A percentile compares a stretch with the other conserved stretches of the same genome.
Conservation (phyloP, 2,797 vertebrate species). For the Meda fulgida region DNA sequence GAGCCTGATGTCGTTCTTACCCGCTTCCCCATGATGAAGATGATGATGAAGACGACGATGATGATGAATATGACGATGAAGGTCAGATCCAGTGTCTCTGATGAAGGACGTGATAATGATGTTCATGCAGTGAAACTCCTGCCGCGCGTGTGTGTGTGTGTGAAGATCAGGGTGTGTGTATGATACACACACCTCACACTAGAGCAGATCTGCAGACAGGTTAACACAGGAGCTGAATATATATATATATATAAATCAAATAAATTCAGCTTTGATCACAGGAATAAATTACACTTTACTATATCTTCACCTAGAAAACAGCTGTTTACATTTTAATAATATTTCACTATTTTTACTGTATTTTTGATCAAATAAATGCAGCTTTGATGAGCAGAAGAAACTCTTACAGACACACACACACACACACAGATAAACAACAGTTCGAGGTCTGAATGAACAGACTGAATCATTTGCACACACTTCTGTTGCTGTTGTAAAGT, state of each 20-base stretch:
- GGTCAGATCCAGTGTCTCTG: background rate
- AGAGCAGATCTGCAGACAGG: background rate
- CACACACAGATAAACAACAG: too few species aligned
- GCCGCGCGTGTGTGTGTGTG: background rate
- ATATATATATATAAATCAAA: background rate
- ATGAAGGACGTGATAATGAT: background rate
- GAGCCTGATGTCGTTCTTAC: constrained; percentile 11
- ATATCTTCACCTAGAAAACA: background rate
- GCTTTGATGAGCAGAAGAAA: background rate
- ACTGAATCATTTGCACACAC: background rate
- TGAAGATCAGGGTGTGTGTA: constrained; percentile 31
- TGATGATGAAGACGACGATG: background rate
- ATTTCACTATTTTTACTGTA: background rate
- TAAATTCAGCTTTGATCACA: too few species aligned
- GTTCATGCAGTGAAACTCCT: background rate
- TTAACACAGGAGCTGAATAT: constrained; percentile 4
- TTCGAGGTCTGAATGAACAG: background rate
- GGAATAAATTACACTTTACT: too few species aligned
- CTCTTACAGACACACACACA: too few species aligned
- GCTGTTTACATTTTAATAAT: background rate
- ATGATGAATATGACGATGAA: background rate
- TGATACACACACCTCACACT: background rate
- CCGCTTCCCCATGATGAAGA: constrained; percentile 24
- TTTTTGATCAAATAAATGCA: background rate
- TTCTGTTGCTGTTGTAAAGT: background rate